Evolutionary conservation across 2,113 vertebrate genomes (phyloP), one percentile per base, ranked within the genome.

Genomic region (Apaloderma vittatum): DNA sequence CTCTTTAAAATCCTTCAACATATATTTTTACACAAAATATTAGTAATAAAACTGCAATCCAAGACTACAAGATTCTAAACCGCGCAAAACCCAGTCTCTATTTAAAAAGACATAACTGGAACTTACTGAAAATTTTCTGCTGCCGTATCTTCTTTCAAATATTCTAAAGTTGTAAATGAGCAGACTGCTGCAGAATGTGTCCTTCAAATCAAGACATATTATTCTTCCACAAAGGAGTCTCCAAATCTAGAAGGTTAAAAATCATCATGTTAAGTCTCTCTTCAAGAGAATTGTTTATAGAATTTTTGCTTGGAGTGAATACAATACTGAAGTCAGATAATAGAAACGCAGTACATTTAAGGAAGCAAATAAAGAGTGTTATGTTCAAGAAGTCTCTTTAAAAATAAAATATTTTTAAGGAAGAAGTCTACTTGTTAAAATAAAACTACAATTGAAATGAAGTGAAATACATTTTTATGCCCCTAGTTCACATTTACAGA

Each of bases 131-230:
- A 98, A 98, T 97, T 99, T 99, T 96, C 98, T 97, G 97, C 98
- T 99, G 87, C 98, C 98, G 15, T 98, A 99, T 98, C 98, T 98
- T 98, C 98, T 98, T 97, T 99, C 98, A 98, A 98, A 98, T 97
- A 98, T 98, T 90, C 98, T 98, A 54, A 98, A 98, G 96, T 98
- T 98, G 97, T 99, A 99, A 95, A 99, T 98, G 51, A 98, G 98
- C 61, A 99, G 94, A 90, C 98, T 98, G 95, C 98, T 98, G 96
- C 98, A 98, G 96, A 99, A 99, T 34, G 98, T 97, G 70, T 99
- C 98, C 96, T 99, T 98, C 93, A 99, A 92, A 96, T 99, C 98
- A 84, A 99, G 98, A 88, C 98, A 99, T 96, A 99, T 75, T 71
- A 97, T 94, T 98, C 98, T 98, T 87, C 98, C 98, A 94, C 96